phyloP scores from a whole-genome alignment of 2,113 vertebrate species.

The Peromyscus californicus region DNA sequence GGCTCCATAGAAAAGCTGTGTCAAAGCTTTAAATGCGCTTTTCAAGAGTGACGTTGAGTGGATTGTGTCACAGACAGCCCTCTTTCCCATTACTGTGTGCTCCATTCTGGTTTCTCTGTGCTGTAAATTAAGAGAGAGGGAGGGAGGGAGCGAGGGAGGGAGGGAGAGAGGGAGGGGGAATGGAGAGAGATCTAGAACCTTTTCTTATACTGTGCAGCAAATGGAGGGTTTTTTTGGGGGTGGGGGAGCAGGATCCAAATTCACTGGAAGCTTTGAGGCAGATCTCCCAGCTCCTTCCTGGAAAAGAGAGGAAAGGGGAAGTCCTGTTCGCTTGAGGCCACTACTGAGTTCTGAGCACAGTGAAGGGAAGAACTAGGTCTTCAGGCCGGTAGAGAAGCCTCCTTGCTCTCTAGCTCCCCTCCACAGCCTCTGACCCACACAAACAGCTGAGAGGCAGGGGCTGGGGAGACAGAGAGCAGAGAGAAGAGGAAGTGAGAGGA shows the following conservation, averaged over 20 bases:
- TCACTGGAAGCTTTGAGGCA: background rate
- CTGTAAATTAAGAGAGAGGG: background rate
- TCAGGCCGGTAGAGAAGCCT: background rate
- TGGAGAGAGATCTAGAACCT: background rate
- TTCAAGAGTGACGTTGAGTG: background rate
- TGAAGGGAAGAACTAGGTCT: background rate
- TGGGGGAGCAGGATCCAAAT: background rate
- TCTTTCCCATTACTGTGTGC: background rate
- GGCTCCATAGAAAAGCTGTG: background rate
- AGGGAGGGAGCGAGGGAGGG: too few species aligned
- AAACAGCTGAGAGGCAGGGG: background rate
- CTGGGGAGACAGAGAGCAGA: background rate
- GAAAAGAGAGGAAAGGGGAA: background rate
- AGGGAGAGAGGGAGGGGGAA: too few species aligned
- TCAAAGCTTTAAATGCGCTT: background rate
- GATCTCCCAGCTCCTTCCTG: conserved; percentile 30
- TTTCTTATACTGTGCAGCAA: background rate
- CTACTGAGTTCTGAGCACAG: background rate
- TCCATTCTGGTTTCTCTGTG: background rate
- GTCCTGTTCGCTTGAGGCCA: background rate
- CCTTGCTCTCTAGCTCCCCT: background rate
- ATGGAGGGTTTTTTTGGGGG: background rate
- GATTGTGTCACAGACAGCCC: background rate
- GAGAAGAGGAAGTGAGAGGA: too few species aligned
- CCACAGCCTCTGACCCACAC: background rate